phyloP scores from a whole-genome alignment of 1,140 invertebrate species.

The Coboldia fuscipes region DNA sequence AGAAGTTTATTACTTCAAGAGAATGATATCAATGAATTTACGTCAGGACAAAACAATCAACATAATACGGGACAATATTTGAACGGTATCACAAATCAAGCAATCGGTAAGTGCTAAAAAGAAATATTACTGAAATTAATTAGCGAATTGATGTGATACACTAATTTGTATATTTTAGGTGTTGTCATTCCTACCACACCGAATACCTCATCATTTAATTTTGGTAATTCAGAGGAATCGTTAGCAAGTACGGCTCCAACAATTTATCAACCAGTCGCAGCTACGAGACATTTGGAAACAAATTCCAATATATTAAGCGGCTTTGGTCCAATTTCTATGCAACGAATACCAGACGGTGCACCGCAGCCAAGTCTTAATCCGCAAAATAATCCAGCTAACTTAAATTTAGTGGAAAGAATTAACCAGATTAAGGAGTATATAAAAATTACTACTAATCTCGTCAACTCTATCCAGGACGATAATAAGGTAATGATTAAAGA shows the following conservation, averaged over 20 bases:
- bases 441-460: not conserved
- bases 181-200: slow-evolving; percentile 17
- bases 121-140: slow-evolving; percentile 9
- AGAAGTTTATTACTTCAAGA: slow-evolving; percentile 11
- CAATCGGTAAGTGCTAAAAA: not conserved
- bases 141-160: too few relatives aligned
- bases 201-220: slow-evolving; percentile 3
- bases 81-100: not conserved
- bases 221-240: too few relatives aligned
- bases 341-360: not conserved
- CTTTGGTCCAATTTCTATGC: too few relatives aligned
- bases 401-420: not conserved
- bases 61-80: too few relatives aligned
- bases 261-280: too few relatives aligned
- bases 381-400: not conserved
- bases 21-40: not conserved
- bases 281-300: too few relatives aligned
- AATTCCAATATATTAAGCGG: too few relatives aligned
- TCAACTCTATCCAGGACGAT: not conserved
- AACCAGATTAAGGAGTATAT: not conserved
- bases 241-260: too few relatives aligned
- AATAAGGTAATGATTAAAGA: too few relatives aligned
- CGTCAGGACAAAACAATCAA: too few relatives aligned
- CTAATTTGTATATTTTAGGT: too few relatives aligned
- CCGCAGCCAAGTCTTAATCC: not conserved